Evolutionary conservation across 1,140 invertebrate genomes (phyloP).

Genomic region (Drosophila tristis): DNA sequence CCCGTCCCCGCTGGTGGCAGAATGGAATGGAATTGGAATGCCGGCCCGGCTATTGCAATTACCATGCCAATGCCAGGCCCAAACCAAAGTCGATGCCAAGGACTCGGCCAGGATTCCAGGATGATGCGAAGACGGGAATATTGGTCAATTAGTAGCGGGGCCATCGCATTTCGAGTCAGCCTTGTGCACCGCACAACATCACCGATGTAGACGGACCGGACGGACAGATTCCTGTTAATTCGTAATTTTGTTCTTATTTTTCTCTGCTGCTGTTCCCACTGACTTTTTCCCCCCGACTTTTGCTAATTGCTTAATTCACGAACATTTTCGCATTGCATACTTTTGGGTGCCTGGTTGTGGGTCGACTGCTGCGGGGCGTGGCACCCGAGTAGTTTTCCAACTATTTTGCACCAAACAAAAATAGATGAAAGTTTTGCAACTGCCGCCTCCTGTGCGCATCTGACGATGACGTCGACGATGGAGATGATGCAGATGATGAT

Average conservation of each 20-base stretch:
- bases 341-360: constrained; percentile 5
- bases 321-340: constrained; percentile 46
- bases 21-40: constrained; percentile 4
- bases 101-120: constrained; percentile 3
- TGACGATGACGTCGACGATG: constrained; percentile 18
- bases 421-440: constrained; percentile 26
- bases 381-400: constrained; percentile 31
- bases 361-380: constrained; percentile 8
- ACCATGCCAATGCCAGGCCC: constrained; percentile 38
- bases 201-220: constrained; percentile 21
- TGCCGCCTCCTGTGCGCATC: constrained; percentile 7
- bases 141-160: constrained; percentile 44
- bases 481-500: neutral
- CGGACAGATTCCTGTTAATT: constrained; percentile 35
- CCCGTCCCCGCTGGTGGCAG: neutral
- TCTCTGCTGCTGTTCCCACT: neutral
- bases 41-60: constrained; percentile 29
- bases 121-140: constrained; percentile 32
- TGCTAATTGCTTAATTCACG: constrained; percentile 69
- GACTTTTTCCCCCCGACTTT: constrained; percentile 13
- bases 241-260: constrained; percentile 30
- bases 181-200: constrained; percentile 5
- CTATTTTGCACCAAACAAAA: constrained; percentile 43
- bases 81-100: constrained; percentile 10
- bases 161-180: neutral